Evolutionary conservation across 64 coral and sea anemone species (phyloP).

Genomic region (Actinia tenebrosa): DNA sequence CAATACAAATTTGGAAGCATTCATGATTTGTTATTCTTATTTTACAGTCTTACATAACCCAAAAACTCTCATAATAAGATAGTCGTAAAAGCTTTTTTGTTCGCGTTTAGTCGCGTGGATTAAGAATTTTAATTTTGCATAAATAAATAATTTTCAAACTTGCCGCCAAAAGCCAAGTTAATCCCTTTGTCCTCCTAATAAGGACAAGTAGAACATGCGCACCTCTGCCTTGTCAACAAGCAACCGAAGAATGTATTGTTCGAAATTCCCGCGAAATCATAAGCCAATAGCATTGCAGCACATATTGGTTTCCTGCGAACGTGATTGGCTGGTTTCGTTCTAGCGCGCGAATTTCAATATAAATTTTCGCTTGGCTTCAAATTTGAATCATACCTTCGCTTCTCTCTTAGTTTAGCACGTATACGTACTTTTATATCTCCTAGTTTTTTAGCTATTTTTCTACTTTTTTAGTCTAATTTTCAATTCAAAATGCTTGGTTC

Average conservation of each 20-base stretch:
- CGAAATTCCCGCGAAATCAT: constrained; percentile 46
- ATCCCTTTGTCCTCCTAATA: constrained; percentile 24
- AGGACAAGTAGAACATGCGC: constrained; percentile 12
- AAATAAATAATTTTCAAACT: constrained; percentile 14
- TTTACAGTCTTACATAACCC: too few species aligned
- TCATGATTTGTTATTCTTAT: too few species aligned
- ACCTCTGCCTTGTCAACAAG: neutral
- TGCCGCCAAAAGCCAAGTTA: constrained; percentile 20
- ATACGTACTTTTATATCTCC: neutral
- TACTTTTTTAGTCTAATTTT: neutral
- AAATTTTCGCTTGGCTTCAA: constrained; percentile 12
- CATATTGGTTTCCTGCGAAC: neutral
- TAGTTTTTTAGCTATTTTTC: neutral
- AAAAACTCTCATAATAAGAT: too few species aligned
- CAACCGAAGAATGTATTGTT: constrained; percentile 6
- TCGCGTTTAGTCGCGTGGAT: neutral
- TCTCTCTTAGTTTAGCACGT: neutral
- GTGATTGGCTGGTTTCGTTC: constrained; percentile 51
- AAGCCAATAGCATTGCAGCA: constrained; percentile 44
- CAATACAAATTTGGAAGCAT: too few species aligned
- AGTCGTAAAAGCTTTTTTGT: too few species aligned
- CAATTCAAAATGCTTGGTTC: constrained; percentile 40
- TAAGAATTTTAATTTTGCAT: neutral
- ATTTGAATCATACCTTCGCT: constrained; percentile 46
- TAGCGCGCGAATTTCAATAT: constrained; percentile 75